These are phyloP conservation scores for Drosophila melanogaster DNA, from an alignment of 1,140 invertebrate species.

Conservation along the genomic window Release_6_plus_ISO1_MT NT_033777.3:22295501-22296000, in stretches of 20 bases:
- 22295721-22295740: slow-evolving; percentile 64
- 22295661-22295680: slow-evolving; percentile 60
- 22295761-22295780: slow-evolving; percentile 15
- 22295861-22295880: slow-evolving; percentile 80
- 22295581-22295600: slow-evolving; percentile 65
- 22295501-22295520: slow-evolving; percentile 54
- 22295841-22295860: slow-evolving; percentile 71
- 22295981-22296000: slow-evolving; percentile 59
- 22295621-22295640: slow-evolving; percentile 12
- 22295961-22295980: slow-evolving; percentile 55
- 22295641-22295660: slow-evolving; percentile 20
- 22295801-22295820: slow-evolving; percentile 66
- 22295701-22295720: slow-evolving; percentile 77
- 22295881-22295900: slow-evolving; percentile 47
- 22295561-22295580: slow-evolving; percentile 72
- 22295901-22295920: slow-evolving; percentile 43
- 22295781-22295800: slow-evolving; percentile 31
- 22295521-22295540: slow-evolving; percentile 53
- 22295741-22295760: slow-evolving; percentile 45
- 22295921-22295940: slow-evolving; percentile 29
- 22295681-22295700: slow-evolving; percentile 68
- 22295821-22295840: slow-evolving; percentile 78
- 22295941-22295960: slow-evolving; percentile 44
- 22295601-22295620: slow-evolving; percentile 69
- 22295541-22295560: slow-evolving; percentile 56